Conservation (phyloP, 2,888 invertebrate species). For the Lithosia quadra region DNA sequence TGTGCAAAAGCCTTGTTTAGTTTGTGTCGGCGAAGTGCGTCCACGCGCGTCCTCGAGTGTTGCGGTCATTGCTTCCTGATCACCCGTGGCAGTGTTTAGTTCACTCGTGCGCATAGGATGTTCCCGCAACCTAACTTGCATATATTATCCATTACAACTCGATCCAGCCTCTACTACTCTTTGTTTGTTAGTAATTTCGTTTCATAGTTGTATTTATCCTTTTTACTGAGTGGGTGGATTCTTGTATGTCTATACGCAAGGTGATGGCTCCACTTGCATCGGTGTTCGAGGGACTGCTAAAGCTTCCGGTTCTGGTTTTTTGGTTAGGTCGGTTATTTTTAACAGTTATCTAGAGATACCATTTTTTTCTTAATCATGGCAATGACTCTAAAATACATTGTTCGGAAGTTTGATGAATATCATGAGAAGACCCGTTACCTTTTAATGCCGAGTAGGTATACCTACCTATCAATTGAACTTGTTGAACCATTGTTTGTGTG, state of each 20-base stretch:
- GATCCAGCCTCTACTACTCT: constrained; percentile 68
- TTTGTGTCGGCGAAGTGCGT: constrained; percentile 24
- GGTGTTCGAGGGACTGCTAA: background rate
- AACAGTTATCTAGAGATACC: background rate
- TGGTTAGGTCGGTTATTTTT: background rate
- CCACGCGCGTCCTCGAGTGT: constrained; percentile 61
- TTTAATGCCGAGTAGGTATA: background rate
- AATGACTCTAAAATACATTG: background rate
- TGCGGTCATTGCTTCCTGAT: constrained; percentile 82
- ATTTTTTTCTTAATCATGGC: background rate
- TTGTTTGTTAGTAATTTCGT: constrained; percentile 68
- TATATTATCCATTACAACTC: constrained; percentile 64
- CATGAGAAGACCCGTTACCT: background rate
- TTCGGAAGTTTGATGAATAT: background rate
- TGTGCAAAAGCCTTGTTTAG: constrained; percentile 30
- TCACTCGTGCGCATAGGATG: constrained; percentile 48
- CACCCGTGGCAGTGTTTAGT: constrained; percentile 59
- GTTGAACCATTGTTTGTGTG: background rate
- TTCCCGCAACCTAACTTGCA: constrained; percentile 56
- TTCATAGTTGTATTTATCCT: constrained; percentile 57
- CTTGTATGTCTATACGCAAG: no score
- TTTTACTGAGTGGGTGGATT: constrained; percentile 19
- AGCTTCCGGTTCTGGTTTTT: background rate
- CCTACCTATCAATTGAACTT: background rate
- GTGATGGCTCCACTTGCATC: no score